A percentile compares a stretch with the other conserved stretches of the same genome.
phyloP scores from a whole-genome alignment of 2,113 vertebrate genomes.

The Rhinoderma darwinii region DNA sequence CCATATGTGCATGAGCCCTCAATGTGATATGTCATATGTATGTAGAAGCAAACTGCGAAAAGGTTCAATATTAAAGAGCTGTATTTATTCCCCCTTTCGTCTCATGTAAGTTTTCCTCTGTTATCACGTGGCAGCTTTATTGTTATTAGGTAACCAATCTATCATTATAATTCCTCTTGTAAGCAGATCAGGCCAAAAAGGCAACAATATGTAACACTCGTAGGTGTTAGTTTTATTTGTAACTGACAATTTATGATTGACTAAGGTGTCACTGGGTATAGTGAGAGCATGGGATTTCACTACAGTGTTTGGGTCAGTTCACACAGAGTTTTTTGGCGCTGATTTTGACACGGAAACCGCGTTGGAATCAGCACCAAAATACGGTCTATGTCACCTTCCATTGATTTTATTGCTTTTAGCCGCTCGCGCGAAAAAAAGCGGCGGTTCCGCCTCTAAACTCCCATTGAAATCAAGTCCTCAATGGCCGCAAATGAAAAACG shows the following conservation, averaged over 20 bases:
- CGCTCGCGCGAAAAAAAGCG: not conserved
- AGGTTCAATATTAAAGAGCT: not conserved
- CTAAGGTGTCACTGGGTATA: not conserved
- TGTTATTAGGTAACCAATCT: conserved; percentile 30
- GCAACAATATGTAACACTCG: not conserved
- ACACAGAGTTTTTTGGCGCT: too few relatives aligned
- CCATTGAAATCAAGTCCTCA: too few relatives aligned
- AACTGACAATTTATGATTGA: not conserved
- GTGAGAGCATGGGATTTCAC: not conserved
- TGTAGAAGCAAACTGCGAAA: not conserved
- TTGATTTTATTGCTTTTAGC: not conserved
- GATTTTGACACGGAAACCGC: too few relatives aligned
- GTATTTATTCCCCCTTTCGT: not conserved
- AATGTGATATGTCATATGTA: too few relatives aligned
- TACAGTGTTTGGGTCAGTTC: too few relatives aligned
- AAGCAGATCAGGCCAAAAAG: not conserved
- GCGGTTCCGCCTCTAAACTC: too few relatives aligned
- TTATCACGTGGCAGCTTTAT: not conserved
- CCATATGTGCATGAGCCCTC: too few relatives aligned
- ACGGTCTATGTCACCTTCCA: not conserved
- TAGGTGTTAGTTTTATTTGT: conserved; percentile 29
- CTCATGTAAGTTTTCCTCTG: not conserved
- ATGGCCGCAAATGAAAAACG: too few relatives aligned
- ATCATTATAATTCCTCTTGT: conserved; percentile 24
- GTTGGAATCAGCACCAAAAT: too few relatives aligned